phyloP scores from a whole-genome alignment of 2,888 invertebrate genomes.

The Esperia sulphurella region DNA sequence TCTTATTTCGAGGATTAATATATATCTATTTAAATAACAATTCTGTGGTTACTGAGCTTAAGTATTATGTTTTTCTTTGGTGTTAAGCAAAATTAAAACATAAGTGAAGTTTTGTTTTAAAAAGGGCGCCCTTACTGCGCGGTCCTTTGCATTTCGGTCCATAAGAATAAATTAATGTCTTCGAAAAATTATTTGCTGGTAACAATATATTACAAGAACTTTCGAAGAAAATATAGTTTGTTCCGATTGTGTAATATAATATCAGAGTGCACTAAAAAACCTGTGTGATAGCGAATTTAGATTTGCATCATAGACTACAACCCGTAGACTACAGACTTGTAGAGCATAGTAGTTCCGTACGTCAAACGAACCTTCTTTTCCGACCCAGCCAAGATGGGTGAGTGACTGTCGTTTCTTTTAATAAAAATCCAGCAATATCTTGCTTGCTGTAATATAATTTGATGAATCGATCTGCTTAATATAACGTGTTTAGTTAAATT shows the following conservation, averaged over 20 bases:
- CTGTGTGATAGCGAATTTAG: conserved; percentile 37
- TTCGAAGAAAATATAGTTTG: conserved; percentile 53
- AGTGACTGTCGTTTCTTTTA: conserved; percentile 46
- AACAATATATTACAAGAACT: conserved; percentile 55
- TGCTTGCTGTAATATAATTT: conserved; percentile 3
- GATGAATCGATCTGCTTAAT: conserved; percentile 10
- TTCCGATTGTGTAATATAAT: conserved; percentile 36
- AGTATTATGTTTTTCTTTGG: conserved; percentile 37
- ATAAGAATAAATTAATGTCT: conserved; percentile 52
- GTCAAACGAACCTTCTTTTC: conserved; percentile 71
- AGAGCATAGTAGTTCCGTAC: conserved; percentile 38
- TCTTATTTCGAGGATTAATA: conserved; percentile 18
- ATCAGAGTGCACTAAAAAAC: conserved; percentile 44
- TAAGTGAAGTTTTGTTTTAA: conserved; percentile 32
- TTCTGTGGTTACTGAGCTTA: conserved; percentile 27
- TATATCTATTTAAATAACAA: conserved; percentile 30
- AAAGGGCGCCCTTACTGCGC: conserved; percentile 40
- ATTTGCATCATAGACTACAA: conserved; percentile 30
- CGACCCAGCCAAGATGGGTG: conserved; percentile 85
- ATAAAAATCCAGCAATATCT: conserved; percentile 42
- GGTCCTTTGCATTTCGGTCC: conserved; percentile 34
- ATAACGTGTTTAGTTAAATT: conserved; percentile 6
- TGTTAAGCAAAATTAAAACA: conserved; percentile 33
- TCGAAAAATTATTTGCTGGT: conserved; percentile 44
- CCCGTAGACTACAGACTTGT: conserved; percentile 48